A percentile compares a stretch with the other conserved stretches of the same genome.
Evolutionary conservation across 2,797 vertebrate species (phyloP).

Genomic region (Pseudochromis fuscus): DNA sequence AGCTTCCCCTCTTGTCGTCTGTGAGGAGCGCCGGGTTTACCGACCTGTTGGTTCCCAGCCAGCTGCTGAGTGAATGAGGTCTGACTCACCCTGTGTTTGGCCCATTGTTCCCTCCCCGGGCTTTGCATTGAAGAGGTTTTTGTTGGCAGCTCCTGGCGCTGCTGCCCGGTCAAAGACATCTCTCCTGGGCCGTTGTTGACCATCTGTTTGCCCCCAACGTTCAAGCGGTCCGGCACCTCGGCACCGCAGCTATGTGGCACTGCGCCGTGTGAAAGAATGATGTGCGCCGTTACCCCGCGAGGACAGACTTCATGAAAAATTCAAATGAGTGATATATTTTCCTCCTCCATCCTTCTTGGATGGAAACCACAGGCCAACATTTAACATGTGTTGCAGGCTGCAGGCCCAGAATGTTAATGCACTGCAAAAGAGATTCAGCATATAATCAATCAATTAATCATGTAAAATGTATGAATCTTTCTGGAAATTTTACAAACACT

Average conservation of each 20-base stretch:
- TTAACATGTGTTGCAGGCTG: background rate
- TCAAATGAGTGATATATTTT: background rate
- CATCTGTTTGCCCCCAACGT: slow-evolving; percentile 74
- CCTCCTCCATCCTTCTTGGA: background rate
- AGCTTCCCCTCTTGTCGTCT: slow-evolving; percentile 39
- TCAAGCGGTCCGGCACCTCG: slow-evolving; percentile 52
- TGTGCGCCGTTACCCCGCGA: background rate
- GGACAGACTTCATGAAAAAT: background rate
- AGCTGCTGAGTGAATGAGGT: slow-evolving; percentile 75
- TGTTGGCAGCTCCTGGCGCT: slow-evolving; percentile 71
- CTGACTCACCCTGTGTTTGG: slow-evolving; percentile 62
- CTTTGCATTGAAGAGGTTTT: slow-evolving; percentile 66
- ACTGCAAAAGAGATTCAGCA: background rate
- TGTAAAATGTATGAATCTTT: background rate
- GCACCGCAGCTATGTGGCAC: slow-evolving; percentile 43
- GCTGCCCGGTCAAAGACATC: slow-evolving; percentile 68
- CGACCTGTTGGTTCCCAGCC: slow-evolving; percentile 71
- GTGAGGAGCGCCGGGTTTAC: slow-evolving; percentile 39
- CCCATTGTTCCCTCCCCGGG: slow-evolving; percentile 67
- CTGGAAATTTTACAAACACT: background rate
- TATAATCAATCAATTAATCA: background rate
- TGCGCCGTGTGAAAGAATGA: slow-evolving; percentile 11
- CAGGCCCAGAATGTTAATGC: background rate
- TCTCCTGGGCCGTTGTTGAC: slow-evolving; percentile 67
- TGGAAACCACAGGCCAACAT: background rate